Conservation (phyloP, 2,888 invertebrate genomes). For the Neelides folsomi region DNA sequence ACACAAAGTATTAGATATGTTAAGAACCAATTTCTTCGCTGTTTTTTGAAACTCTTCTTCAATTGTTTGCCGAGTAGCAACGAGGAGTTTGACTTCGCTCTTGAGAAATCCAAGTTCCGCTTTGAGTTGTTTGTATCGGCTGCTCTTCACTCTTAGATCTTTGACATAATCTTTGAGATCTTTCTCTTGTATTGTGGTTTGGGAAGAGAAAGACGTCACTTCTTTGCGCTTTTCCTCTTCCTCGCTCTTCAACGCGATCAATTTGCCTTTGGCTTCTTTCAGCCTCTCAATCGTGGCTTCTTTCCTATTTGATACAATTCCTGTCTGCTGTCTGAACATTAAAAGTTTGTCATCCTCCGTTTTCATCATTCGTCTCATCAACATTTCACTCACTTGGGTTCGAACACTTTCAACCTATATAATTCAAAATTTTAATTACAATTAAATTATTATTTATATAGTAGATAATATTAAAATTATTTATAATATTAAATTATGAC, state of each 20-base stretch:
- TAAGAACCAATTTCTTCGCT: not conserved
- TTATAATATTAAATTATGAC: slow-evolving; percentile 36
- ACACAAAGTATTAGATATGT: not conserved
- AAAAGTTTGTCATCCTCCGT: slow-evolving; percentile 56
- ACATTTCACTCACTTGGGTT: slow-evolving; percentile 54
- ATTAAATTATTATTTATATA: too few relatives aligned
- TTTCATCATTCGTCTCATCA: slow-evolving; percentile 54
- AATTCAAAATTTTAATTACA: too few relatives aligned
- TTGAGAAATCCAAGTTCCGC: slow-evolving; percentile 59
- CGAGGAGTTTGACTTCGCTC: slow-evolving; percentile 61
- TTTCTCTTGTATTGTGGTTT: slow-evolving; percentile 60
- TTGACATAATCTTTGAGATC: slow-evolving; percentile 75
- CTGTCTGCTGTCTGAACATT: slow-evolving; percentile 72
- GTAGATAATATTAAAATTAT: too few relatives aligned
- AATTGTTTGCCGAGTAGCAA: slow-evolving; percentile 61
- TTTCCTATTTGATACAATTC: slow-evolving; percentile 65
- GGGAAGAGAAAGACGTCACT: slow-evolving; percentile 44
- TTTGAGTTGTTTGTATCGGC: slow-evolving; percentile 60
- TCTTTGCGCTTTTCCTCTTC: slow-evolving; percentile 44
- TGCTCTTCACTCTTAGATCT: slow-evolving; percentile 63
- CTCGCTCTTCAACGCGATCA: slow-evolving; percentile 49
- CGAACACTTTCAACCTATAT: slow-evolving; percentile 41
- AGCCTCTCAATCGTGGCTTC: slow-evolving; percentile 57
- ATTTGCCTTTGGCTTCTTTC: slow-evolving; percentile 50
- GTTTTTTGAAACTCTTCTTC: slow-evolving; percentile 35